Base-by-base conservation (phyloP, 1,140 invertebrate genomes). In the Catajapyx aquilonaris region DNA sequence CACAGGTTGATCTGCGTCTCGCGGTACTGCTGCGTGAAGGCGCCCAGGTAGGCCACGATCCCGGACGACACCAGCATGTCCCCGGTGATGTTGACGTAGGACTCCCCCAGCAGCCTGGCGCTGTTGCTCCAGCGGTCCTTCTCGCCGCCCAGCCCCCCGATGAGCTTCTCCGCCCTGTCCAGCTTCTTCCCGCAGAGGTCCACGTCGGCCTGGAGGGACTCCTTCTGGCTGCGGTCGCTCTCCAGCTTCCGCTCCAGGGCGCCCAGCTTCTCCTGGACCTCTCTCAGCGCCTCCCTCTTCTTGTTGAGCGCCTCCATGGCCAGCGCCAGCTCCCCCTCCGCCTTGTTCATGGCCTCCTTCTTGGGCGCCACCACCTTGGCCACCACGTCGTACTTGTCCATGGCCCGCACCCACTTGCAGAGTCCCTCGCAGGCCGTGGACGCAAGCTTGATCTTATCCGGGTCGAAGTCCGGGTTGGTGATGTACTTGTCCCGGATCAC, bases 311-410 rank as follows among this genome's bases (percentile, higher is more conserved):
- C 48, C 62, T 69, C 30, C 86, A 68, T 46, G 63, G 73, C 41
- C 57, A 62, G 51, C 59, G 76, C 66, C 43, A 81, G 73, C 9
- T 73, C 63, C 1, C 63, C 66, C 50, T 88, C 76, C 3, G 84
- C 83, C 37, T 71, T 69, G 0, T 71, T 73, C 11, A 91, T 50
- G 4, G 79, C 76, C 45, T 70, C 65, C 49, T 80, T 83, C 50
- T 81, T 88, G 1, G 85, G 84, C 1, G 74, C 75, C 15, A 94
- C 76, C 16, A 90, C 71, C 55, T 81, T 81, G 1, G 81, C 83
- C 1, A 94, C 86, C 46, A 78, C 73, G 53, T 94, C 87, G 51
- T 94, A 95, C 44, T 91, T 86, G 9, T 84, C 81, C 54, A 95
- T 81, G 0, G 81, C 81, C 41, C 81, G 73, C 1, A 93, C 77